Conservation (phyloP, 2,797 vertebrate genomes). For the Glyptemys insculpta region DNA sequence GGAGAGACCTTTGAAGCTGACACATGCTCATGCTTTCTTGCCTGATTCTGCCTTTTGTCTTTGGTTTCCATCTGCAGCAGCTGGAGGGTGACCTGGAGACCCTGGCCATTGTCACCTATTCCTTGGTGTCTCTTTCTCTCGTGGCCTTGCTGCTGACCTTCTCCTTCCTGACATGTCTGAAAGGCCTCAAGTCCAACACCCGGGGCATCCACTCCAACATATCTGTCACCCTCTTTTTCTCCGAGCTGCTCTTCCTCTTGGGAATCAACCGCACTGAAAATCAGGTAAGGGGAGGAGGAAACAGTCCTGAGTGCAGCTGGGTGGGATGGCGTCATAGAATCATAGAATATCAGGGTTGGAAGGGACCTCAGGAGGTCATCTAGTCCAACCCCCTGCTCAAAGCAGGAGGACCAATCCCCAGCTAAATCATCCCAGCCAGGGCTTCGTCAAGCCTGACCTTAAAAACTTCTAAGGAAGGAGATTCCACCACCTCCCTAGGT, state of each 20-base stretch:
- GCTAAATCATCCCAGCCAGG: no score
- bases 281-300: slow-evolving; percentile 86
- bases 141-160: slow-evolving; percentile 91
- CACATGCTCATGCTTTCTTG: background rate
- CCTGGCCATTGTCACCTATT: slow-evolving; percentile 92
- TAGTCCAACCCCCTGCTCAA: no score
- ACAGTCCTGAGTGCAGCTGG: background rate
- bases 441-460: no score
- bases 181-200: slow-evolving; percentile 96
- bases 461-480: no score
- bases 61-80: slow-evolving; percentile 84
- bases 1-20: background rate
- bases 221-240: slow-evolving; percentile 91
- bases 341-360: no score
- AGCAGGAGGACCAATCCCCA: no score
- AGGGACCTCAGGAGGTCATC: no score
- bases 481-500: no score
- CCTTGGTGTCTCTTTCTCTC: slow-evolving; percentile 91
- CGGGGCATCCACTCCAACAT: slow-evolving; percentile 96
- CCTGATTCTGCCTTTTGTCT: slow-evolving; percentile 25
- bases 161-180: slow-evolving; percentile 91
- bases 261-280: slow-evolving; percentile 96
- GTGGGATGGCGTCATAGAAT: no score
- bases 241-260: slow-evolving; percentile 94
- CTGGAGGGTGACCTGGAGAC: slow-evolving; percentile 96